These are phyloP conservation scores for Margarornis squamiger DNA, from an alignment of 2,797 vertebrate species.

Conservation along the genomic window DNA sequence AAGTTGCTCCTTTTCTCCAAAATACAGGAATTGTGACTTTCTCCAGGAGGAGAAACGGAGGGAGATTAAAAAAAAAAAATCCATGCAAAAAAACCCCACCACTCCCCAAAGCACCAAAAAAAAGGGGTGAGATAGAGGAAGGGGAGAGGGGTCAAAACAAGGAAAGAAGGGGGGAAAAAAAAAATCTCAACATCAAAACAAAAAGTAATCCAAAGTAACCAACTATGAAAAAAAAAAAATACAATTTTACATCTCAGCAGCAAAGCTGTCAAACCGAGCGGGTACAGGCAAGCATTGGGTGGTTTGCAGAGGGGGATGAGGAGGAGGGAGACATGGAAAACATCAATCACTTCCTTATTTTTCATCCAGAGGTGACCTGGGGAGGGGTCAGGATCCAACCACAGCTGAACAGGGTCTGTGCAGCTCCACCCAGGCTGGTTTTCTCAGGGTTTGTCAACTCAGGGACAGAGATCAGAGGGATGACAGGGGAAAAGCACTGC, in stretches of 20 bases:
- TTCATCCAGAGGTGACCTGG: neutral
- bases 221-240: neutral
- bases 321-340: neutral
- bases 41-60: neutral
- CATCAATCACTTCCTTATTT: neutral
- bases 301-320: neutral
- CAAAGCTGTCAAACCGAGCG: neutral
- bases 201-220: neutral
- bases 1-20: neutral
- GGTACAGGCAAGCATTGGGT: neutral
- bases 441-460: fast-evolving
- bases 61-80: no score
- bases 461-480: neutral
- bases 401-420: neutral
- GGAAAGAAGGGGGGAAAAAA: neutral
- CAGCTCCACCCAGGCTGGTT: neutral
- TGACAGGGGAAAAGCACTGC: fast-evolving
- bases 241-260: neutral
- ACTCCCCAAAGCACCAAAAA: neutral
- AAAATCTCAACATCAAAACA: neutral
- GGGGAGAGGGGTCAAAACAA: neutral
- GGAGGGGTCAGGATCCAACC: fast-evolving
- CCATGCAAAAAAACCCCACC: neutral
- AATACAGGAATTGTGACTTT: neutral
- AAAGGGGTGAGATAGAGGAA: neutral